Evolutionary conservation across 1,140 invertebrate genomes (phyloP).

Genomic region (Bombus cullumanus): DNA sequence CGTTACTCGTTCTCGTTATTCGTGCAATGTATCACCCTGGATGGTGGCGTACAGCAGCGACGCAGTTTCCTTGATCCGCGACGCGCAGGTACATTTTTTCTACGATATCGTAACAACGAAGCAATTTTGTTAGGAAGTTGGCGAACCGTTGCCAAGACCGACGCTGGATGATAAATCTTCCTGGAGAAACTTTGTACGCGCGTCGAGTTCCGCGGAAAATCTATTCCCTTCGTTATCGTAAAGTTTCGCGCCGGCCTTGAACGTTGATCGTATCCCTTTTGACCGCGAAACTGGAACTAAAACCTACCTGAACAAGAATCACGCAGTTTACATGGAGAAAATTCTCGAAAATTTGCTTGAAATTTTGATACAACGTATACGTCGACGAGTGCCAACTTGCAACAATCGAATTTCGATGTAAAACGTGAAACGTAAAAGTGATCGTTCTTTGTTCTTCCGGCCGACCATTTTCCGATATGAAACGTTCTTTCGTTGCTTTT

Average conservation of each 20-base stretch:
- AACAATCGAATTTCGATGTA: neutral
- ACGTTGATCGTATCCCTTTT: conserved; percentile 47
- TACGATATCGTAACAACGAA: neutral
- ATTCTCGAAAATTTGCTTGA: neutral
- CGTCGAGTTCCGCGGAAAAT: conserved; percentile 56
- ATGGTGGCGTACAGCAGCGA: neutral
- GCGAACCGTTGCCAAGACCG: conserved; percentile 50
- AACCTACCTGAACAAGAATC: neutral
- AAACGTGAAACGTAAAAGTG: neutral
- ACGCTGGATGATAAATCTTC: conserved; percentile 58
- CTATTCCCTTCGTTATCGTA: conserved; percentile 65
- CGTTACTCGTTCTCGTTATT: neutral
- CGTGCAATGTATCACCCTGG: neutral
- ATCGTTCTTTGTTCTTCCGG: too few relatives aligned
- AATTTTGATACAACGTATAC: too few relatives aligned
- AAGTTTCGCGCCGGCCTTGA: conserved; percentile 57
- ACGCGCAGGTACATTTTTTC: neutral
- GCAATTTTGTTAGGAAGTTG: conserved; percentile 42
- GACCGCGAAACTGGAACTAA: conserved; percentile 2
- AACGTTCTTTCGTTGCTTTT: neutral
- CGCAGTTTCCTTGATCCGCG: neutral
- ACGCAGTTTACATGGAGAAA: neutral
- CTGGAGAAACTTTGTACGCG: conserved; percentile 50
- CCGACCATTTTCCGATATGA: too few relatives aligned
- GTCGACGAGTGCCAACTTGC: too few relatives aligned